Evolutionary conservation across 2,797 vertebrate genomes (phyloP), one percentile per base, ranked within the genome.

Genomic region (Paratrypauchen microcephalus): DNA sequence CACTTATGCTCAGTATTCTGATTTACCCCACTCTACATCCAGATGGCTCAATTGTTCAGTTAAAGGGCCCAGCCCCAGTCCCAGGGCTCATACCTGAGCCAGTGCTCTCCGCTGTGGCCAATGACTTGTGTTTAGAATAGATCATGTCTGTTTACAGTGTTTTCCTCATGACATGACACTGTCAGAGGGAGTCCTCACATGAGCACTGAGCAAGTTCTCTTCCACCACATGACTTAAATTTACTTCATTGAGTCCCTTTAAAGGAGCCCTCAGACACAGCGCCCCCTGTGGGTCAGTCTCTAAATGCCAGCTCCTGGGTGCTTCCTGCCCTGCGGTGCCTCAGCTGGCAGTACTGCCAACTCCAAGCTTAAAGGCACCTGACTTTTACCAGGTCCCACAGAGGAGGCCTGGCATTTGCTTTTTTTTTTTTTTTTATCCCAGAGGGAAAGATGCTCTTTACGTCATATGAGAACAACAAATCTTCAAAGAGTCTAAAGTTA

Each of bases 241-340:
- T 65, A 70, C 66, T 76, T 83, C 70, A 39, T 36, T 52, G 59
- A 60, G 69, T 41, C 48, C 30, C 26, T 54, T 66, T 30, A 5
- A 72, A 76, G 67, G 64, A 61, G 72, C 83, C 80, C 77, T 70
- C 61, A 24, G 86, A 74, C 48, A 30, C 58, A 28, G 71, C 74
- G 80, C 81, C 82, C 72, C 48, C 64, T 73, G 73, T 54, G 75
- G 80, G 81, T 86, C 77, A 79, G 70, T 74, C 82, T 78, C 84
- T 81, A 91, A 91, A 91, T 91, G 91, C 86, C 90, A 91, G 72
- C 68, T 76, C 81, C 81, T 83, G 74, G 88, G 88, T 81, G 76
- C 76, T 82, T 89, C 89, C 89, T 86, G 87, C 81, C 88, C 85
- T 48, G 84, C 57, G 78, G 89, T 66, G 88, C 75, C 87, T 87